Evolutionary conservation across 2,113 vertebrate species (phyloP), one percentile per base, ranked within the genome.

Genomic region (Brachypodius melanocephalos): DNA sequence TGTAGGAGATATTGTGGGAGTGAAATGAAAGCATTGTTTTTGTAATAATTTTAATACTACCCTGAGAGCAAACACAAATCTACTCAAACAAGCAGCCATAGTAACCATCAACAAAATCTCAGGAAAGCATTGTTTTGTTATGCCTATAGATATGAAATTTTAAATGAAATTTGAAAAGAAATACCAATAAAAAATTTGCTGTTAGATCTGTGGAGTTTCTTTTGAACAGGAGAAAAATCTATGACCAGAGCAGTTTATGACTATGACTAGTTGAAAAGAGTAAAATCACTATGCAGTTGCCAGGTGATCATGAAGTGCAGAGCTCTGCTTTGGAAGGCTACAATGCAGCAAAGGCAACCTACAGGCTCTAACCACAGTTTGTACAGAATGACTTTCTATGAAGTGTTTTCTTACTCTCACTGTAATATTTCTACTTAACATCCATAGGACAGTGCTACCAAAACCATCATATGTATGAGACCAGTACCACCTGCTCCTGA

Each of bases 401-500:
- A 55, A 49, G 12, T 68, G 20, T 28, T 79, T 75, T 57, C 65
- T 85, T 14, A 28, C 28, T 13, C 6, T 74, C 29, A 31, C 17
- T 40, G 18, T 42, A 43, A 63, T 34, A 6, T 69, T 90, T 74
- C n/a, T 71, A 13, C 21, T 54, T 67, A 63, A 29, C 6, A 68
- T n/a, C 22, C 4, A 0, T 4, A 61, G n/a, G 22, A 31, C 22
- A 74, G 14, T 0, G 0, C 12, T 31, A 32, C 32, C 10, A 48
- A 81, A 89, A 12, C 4, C 26, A 74, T 38, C 18, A 57, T 25
- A 4, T 21, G 5, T 42, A 7, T 12, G 14, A 62, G 25, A n/a
- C 14, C 3, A 10, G 28, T 36, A 38, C 5, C 8, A 29, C 8
- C 15, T 20, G 28, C 29, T 85, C 12, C 55, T 3, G 3, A 63